Evolutionary conservation across 1,140 invertebrate species (phyloP), one percentile per base, ranked within the genome.

Genomic region (Brevipalpus yothersi): DNA sequence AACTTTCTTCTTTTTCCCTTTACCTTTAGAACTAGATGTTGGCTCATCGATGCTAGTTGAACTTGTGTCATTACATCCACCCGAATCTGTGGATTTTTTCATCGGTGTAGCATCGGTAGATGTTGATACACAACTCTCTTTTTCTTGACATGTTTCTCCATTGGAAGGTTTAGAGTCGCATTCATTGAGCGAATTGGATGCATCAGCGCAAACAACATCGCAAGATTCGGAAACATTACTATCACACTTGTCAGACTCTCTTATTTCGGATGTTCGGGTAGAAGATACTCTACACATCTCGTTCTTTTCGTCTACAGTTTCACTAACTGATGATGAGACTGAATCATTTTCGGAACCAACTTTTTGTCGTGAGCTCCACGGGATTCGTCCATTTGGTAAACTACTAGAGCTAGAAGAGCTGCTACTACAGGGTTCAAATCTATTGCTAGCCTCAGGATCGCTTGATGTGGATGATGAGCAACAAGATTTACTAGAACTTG

Each of bases 1-100:
- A 53, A 56, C 19, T 60, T 56, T 59, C 45, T 45, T 57, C 12
- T 58, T 31, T 53, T 60, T 60, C 2, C 54, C 54, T 42, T 60
- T 60, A 41, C 41, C 59, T 56, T 43, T 43, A 1, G 13, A 19
- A 12, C 31, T 31, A 17, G 42, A 23, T 39, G 60, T 41, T 11
- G 31, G n/a, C 15, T 58, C 56, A 45, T 23, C 42, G 19, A 19
- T 17, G 19, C 21, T 43, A 7, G 17, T 58, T 21, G 21, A 21
- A 17, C 15, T 39, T 13, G 54, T 56, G 23, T 56, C 23, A 31
- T 39, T 31, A 56, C 41, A 41, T 31, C 15, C 54, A 56, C 4
- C 54, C 13, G 49, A n/a, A 13, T n/a, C n/a, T 15, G 23, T 21
- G 12, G 12, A 5, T 40, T 15, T 15, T 11, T 31, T 41, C 15